These are phyloP conservation scores for Periophthalmus magnuspinnatus DNA, from an alignment of 2,797 vertebrate species.

Conservation along the genomic window DNA sequence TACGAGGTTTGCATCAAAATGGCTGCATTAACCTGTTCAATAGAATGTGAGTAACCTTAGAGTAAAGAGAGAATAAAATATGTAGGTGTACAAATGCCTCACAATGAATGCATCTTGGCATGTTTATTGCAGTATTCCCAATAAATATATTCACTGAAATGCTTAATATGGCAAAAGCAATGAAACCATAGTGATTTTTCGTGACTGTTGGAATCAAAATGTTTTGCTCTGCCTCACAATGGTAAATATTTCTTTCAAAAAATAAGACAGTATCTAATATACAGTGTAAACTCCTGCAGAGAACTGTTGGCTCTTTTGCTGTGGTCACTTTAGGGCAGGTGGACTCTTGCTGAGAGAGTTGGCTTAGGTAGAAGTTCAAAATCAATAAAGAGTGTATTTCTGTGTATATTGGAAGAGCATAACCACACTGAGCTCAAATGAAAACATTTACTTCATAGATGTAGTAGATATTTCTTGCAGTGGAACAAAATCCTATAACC, in stretches of 20 bases:
- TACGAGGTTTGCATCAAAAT: no score
- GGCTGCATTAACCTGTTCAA: no score
- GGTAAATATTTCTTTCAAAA: no score
- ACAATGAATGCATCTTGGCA: background rate
- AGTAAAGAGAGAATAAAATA: background rate
- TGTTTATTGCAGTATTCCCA: background rate
- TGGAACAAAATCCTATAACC: background rate
- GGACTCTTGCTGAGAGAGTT: background rate
- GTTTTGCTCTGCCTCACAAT: no score
- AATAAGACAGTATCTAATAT: no score
- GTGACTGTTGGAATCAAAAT: background rate
- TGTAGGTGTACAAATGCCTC: background rate
- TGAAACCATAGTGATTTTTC: background rate
- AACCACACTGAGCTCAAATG: background rate
- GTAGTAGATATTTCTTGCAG: background rate
- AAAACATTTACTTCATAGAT: background rate
- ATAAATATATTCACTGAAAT: no score
- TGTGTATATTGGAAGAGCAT: background rate
- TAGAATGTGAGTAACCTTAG: background rate
- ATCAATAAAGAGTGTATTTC: constrained; percentile 6
- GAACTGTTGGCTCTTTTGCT: background rate
- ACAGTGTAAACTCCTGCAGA: no score
- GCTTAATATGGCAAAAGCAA: background rate
- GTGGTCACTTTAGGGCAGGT: background rate
- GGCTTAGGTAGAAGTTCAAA: background rate